Evolutionary conservation across 2,113 vertebrate genomes (phyloP).

Genomic region (Paramormyrops kingsleyae): DNA sequence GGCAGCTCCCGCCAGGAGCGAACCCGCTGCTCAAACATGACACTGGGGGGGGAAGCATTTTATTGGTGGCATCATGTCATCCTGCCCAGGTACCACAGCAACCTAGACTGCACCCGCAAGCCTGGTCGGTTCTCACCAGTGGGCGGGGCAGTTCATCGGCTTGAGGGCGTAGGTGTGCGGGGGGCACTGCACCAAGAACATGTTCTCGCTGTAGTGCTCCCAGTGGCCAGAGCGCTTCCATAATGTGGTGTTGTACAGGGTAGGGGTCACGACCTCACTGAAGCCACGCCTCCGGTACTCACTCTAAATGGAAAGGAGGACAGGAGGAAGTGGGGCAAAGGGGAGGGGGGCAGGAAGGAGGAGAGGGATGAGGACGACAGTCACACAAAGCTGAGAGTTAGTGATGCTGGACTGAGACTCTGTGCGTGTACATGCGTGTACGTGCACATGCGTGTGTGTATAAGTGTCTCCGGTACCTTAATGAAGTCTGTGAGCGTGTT

Average conservation of each 20-base stretch:
- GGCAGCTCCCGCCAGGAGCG: conserved; percentile 90
- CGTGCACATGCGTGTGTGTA: background rate
- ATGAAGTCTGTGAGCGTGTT: conserved; percentile 80
- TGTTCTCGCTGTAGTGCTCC: conserved; percentile 82
- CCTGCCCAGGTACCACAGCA: background rate
- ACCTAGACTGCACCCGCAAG: background rate
- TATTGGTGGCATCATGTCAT: background rate
- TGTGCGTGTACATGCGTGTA: background rate
- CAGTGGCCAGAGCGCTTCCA: conserved; percentile 89
- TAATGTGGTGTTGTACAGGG: conserved; percentile 70
- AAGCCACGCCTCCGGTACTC: conserved; percentile 78
- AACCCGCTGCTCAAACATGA: conserved; percentile 83
- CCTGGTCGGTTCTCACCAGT: conserved; percentile 66
- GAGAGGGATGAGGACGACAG: conserved; percentile 24
- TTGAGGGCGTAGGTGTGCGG: conserved; percentile 75
- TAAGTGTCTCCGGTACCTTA: conserved; percentile 59
- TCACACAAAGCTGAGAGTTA: conserved; percentile 16
- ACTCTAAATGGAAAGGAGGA: conserved; percentile 48
- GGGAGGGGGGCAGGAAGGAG: conserved; percentile 7
- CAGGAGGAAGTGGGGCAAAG: background rate
- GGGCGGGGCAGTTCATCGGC: conserved; percentile 93
- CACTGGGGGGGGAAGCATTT: conserved; percentile 48
- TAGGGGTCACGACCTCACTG: conserved; percentile 83
- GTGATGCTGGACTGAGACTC: background rate
- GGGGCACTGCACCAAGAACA: conserved; percentile 71